Base-by-base conservation (phyloP, 2,888 invertebrate species). In the Piscicola geometra region DNA sequence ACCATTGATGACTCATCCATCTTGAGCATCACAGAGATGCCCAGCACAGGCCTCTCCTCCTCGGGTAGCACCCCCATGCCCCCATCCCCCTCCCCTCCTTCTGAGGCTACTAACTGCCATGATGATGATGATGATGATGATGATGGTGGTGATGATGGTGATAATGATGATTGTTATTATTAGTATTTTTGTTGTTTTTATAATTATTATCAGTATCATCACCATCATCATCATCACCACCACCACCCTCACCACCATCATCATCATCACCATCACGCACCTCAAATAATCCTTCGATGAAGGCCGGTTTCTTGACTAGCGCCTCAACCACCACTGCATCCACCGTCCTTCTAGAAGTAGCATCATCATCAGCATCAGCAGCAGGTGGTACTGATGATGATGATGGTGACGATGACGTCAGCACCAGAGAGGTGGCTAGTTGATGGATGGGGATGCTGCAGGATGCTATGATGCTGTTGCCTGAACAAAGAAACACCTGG, bases 191-290 rank as follows among this genome's bases (percentile, higher is more conserved):
- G 21, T 33, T 33, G 33, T 69, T 33, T 12, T 68, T 33, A 68
- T 68, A 5, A 30, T 68, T 30, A 68, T 32, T 5, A 68, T 68
- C 21, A 68, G 2, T 12, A 68, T 68, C 25, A 68, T n/a, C 30
- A 68, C 30, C 35, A 66, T 64, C 67, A 74, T 25, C 33, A 67
- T 33, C 41, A 66, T 28, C 32, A 66, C 41, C 36, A 50, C 41
- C 36, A 71, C 15, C 52, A 25, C 41, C 71, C 52, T 71, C 71
- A 56, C 41, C 50, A 71, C 41, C 71, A 50, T 71, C 71, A 52
- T 71, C 71, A 18, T 71, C 71, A 52, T 71, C 71, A 71, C 25
- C 47, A 69, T 32, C 12, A 35, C n/a, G 9, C 5, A 36, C 71
- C n/a, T 71, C 68, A 68, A 56, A 56, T 18, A 56, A n/a, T 5